Evolutionary conservation across 2,888 invertebrate species (phyloP).

Genomic region (Clanis bilineata): DNA sequence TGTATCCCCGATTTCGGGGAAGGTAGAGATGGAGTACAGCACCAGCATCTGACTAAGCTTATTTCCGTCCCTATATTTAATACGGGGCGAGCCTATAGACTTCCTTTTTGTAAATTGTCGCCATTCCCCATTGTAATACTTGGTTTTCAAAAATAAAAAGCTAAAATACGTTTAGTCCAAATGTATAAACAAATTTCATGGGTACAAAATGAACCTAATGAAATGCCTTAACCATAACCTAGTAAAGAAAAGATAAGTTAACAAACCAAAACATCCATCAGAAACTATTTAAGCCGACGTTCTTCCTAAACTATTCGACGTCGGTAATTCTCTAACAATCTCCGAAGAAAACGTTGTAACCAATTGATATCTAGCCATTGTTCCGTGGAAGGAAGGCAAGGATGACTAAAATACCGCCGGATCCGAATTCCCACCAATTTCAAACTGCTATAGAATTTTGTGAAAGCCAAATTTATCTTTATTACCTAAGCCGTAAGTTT

Average conservation of each 20-base stretch:
- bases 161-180: too few relatives aligned
- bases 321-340: slow-evolving; percentile 12
- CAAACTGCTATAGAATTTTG: not conserved
- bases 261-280: not conserved
- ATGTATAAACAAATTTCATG: too few relatives aligned
- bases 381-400: slow-evolving; percentile 36
- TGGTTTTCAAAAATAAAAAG: too few relatives aligned
- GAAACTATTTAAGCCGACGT: not conserved
- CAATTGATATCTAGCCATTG: slow-evolving; percentile 43
- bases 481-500: slow-evolving; percentile 33
- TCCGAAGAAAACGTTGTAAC: slow-evolving; percentile 29
- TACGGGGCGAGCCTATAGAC: too few relatives aligned
- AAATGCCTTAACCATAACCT: not conserved
- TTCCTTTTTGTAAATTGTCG: too few relatives aligned
- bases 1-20: too few relatives aligned
- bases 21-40: too few relatives aligned
- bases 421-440: slow-evolving; percentile 44
- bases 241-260: not conserved
- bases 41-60: too few relatives aligned
- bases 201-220: too few relatives aligned
- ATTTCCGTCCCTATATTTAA: too few relatives aligned
- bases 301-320: slow-evolving; percentile 3
- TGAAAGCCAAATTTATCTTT: slow-evolving; percentile 40
- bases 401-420: slow-evolving; percentile 55
- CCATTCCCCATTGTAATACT: too few relatives aligned